Evolutionary conservation across 1,140 invertebrate species (phyloP).

Genomic region (Caenorhabditis briggsae): DNA sequence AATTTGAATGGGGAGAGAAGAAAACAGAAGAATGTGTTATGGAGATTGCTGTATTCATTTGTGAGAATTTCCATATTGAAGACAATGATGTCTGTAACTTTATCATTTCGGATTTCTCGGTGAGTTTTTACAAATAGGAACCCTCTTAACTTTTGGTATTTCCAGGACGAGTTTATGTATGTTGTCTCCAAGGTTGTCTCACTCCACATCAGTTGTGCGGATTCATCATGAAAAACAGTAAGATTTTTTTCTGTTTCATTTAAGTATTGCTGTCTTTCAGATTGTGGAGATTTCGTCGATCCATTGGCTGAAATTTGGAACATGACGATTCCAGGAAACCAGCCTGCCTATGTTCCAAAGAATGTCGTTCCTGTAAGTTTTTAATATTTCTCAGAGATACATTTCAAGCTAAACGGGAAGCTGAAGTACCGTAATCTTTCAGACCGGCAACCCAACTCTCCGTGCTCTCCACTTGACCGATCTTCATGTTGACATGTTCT

Average conservation of each 20-base stretch:
- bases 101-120: slow-evolving; percentile 68
- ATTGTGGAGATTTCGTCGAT: slow-evolving; percentile 66
- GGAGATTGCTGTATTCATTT: slow-evolving; percentile 60
- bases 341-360: slow-evolving; percentile 64
- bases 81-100: slow-evolving; percentile 69
- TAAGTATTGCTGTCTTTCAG: slow-evolving; percentile 1
- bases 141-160: not conserved
- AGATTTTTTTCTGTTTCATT: too few species aligned
- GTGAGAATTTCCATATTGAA: slow-evolving; percentile 63
- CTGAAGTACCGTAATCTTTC: not conserved
- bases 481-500: slow-evolving; percentile 59
- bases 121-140: not conserved
- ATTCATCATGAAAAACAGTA: slow-evolving; percentile 64
- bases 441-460: slow-evolving; percentile 58
- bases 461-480: slow-evolving; percentile 59
- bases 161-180: slow-evolving; percentile 71
- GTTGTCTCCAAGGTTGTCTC: slow-evolving; percentile 67
- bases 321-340: slow-evolving; percentile 70
- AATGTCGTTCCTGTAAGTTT: slow-evolving; percentile 47
- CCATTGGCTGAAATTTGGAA: slow-evolving; percentile 69
- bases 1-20: slow-evolving; percentile 45
- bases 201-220: slow-evolving; percentile 72
- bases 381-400: too few species aligned
- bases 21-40: slow-evolving; percentile 38
- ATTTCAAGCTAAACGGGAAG: not conserved